A percentile compares a stretch with the other conserved stretches of the same genome.
Evolutionary conservation across 2,797 vertebrate species (phyloP).

Genomic region (Onychomys leucogaster): DNA sequence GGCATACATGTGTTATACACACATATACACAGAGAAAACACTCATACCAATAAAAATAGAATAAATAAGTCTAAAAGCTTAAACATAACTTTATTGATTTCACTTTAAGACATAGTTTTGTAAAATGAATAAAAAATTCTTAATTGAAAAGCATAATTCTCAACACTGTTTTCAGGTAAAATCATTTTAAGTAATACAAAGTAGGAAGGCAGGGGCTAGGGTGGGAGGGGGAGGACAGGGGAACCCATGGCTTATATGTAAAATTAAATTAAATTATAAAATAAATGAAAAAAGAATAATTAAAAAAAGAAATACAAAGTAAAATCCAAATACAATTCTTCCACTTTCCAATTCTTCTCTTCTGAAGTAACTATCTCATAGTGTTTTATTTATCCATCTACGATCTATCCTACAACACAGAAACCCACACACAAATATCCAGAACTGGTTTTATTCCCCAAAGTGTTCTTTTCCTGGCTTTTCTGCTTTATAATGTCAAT

Average conservation of each 20-base stretch:
- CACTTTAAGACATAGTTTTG: background rate
- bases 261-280: too few relatives aligned
- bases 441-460: background rate
- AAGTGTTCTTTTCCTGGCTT: background rate
- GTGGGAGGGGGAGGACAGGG: too few relatives aligned
- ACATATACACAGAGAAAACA: background rate
- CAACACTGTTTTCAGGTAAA: background rate
- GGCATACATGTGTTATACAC: background rate
- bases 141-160: too few relatives aligned
- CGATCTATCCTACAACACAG: background rate
- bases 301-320: background rate
- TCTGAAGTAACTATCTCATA: background rate
- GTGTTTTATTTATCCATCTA: background rate
- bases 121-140: too few relatives aligned
- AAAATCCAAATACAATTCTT: background rate
- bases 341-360: background rate
- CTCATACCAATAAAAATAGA: background rate
- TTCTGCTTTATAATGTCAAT: background rate
- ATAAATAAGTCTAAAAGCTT: background rate
- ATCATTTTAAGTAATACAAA: background rate
- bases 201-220: too few relatives aligned
- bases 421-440: background rate
- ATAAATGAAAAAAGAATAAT: too few relatives aligned
- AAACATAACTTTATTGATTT: background rate
- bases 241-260: too few relatives aligned